Evolutionary conservation across 2,888 invertebrate genomes (phyloP), one percentile per base, ranked within the genome.

Genomic region (Microctonus brassicae): DNA sequence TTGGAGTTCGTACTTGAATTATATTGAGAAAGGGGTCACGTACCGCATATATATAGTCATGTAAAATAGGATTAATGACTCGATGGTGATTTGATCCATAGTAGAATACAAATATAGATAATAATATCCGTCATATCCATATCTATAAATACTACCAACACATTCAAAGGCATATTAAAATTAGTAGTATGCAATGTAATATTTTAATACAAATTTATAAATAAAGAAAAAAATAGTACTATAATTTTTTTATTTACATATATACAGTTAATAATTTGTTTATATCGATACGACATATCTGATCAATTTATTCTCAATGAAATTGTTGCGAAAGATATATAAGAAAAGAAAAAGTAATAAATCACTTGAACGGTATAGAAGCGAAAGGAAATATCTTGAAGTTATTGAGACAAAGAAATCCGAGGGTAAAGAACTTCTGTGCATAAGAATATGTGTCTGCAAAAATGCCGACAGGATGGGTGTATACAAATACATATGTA

Each of bases 1-100:
- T 29, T 58, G 33, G 33, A 58, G 7, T 34, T 34, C 58, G 34
- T 34, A 58, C 33, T 58, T 58, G 13, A 58, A 58, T 33, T 58
- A 20, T 20, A 6, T 58, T 17, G 6, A 20, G 7, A 47, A 34
- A 29, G 57, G 29, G 57, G 57, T 57, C 57, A 57, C 39, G n/a
- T 39, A 29, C 29, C 10, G 52, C 52, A 10, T 22, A 20, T 22
- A 20, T n/a, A n/a, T n/a, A 20, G 20, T 10, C 17, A n/a, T 22
- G 26, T 11, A 7, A 20, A 57, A 57, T 57, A 29, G 29, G 34
- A 58, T 58, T 58, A 58, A 58, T 33, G 33, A 17, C 7, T 55
- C 17, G 24, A 13, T 26, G 2, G 11, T 7, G 17, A 47, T 47
- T n/a, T 47, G 17, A 47, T 47, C 17, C 47, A 47, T 6, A 20